Evolutionary conservation across 2,113 vertebrate genomes (phyloP), one percentile per base, ranked within the genome.

Genomic region (Sapajus apella): DNA sequence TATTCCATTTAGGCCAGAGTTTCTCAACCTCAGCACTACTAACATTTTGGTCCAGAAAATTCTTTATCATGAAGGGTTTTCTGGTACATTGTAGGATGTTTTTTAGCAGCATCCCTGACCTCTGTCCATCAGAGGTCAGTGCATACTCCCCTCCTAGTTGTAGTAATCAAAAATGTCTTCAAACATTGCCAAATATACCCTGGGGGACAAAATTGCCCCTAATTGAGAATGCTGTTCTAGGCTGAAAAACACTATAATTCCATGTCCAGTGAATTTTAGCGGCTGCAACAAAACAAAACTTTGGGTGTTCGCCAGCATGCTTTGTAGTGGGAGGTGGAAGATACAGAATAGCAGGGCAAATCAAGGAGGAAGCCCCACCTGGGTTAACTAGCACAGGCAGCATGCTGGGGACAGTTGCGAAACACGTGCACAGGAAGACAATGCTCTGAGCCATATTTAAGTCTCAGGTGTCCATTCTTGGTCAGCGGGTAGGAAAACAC

Each of bases 401-500:
- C 21, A 0, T 35, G 45, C 75, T 18, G 45, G n/a, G 90, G 58
- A 84, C 27, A 45, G 80, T 93, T 95, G 76, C 0, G 3, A 90
- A 76, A 37, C 73, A 55, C 0, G 1, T 45, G 35, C 37, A 32
- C 23, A 35, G 21, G 64, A 79, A 76, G 87, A 84, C 90, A 87
- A 61, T 96, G 56, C 80, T 52, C 8, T 10, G 23, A 18, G 7
- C 58, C 27, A 6, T 8, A n/a, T 8, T 72, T 61, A 90, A 30
- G 40, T 86, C 61, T 84, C 83, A 84, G 83, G 83, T 81, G 61
- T 85, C 91, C 86, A 75, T 77, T 81, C 52, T 40, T 40, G 52
- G 92, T 81, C 87, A 40, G 88, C n/a, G 58, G 45, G 84, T 61
- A 88, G 94, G 72, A 95, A 98, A 98, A 94, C 92, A 90, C 58